Evolutionary conservation across 2,888 invertebrate species (phyloP).

Genomic region (Sericinus montela): DNA sequence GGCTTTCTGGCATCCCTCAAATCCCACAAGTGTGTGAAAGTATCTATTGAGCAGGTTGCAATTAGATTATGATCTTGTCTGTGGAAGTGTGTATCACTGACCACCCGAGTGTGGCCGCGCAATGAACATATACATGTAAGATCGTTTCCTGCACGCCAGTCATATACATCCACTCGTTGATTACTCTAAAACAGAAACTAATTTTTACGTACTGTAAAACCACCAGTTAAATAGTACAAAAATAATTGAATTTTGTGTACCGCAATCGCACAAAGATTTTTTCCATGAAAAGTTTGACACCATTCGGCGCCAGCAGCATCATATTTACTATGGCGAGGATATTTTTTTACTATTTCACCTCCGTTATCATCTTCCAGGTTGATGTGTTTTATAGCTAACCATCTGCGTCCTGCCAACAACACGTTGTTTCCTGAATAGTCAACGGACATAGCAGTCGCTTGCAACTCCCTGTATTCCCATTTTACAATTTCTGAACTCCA

Average conservation of each 20-base stretch:
- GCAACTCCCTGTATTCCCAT: slow-evolving; percentile 90
- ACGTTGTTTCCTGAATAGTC: slow-evolving; percentile 92
- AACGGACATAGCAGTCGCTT: slow-evolving; percentile 96
- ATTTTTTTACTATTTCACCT: slow-evolving; percentile 85
- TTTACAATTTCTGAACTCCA: slow-evolving; percentile 76
- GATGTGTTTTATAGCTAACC: slow-evolving; percentile 86
- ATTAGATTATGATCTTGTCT: slow-evolving; percentile 73
- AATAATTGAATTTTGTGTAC: slow-evolving; percentile 58
- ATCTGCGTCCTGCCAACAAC: slow-evolving; percentile 89
- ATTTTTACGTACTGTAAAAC: not conserved
- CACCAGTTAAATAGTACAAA: too few species aligned
- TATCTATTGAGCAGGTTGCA: slow-evolving; percentile 95
- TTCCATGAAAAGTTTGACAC: slow-evolving; percentile 89
- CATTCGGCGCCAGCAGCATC: slow-evolving; percentile 96
- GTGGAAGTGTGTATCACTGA: slow-evolving; percentile 96
- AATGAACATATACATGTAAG: slow-evolving; percentile 85
- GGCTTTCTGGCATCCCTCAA: slow-evolving; percentile 91
- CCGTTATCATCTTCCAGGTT: slow-evolving; percentile 84
- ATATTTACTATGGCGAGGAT: slow-evolving; percentile 93
- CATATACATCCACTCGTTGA: slow-evolving; percentile 91
- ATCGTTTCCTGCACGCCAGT: slow-evolving; percentile 85
- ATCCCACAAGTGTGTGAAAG: slow-evolving; percentile 97
- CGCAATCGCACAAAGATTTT: slow-evolving; percentile 92
- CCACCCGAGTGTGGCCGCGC: slow-evolving; percentile 90
- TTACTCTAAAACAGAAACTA: slow-evolving; percentile 82